Percentiles rank a stretch among this genome's conserved stretches.
Conservation (phyloP, 2,797 vertebrate genomes). For the Coluber constrictor region DNA sequence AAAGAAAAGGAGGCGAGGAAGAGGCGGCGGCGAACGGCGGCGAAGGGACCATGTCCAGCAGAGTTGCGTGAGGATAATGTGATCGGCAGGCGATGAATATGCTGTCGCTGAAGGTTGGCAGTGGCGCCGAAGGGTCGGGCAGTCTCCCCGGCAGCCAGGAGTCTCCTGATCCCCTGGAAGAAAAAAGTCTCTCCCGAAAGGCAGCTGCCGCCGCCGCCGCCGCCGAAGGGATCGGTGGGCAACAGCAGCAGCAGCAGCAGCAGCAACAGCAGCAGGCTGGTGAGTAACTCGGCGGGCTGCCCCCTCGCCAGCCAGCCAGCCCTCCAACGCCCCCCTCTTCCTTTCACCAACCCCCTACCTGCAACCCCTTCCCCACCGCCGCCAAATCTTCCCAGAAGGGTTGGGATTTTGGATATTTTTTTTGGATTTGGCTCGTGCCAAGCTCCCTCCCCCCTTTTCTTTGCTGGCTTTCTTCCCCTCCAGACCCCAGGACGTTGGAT, state of each 20-base stretch:
- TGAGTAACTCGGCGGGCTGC: not conserved
- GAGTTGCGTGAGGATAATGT: conserved; percentile 64
- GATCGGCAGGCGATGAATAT: conserved; percentile 70
- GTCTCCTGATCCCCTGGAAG: conserved; percentile 38
- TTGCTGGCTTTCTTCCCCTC: not conserved
- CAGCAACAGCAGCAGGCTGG: conserved; percentile 32
- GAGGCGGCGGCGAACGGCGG: conserved; percentile 32
- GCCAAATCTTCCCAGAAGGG: not conserved
- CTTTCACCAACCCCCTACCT: too few relatives aligned
- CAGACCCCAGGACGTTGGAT: conserved; percentile 15
- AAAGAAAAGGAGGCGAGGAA: not conserved
- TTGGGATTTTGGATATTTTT: not conserved
- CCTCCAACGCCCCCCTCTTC: not conserved
- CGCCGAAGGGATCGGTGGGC: conserved; percentile 42
- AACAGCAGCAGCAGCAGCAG: conserved; percentile 38
- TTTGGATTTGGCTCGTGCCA: not conserved
- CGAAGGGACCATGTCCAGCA: conserved; percentile 54
- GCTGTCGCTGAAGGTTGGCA: conserved; percentile 77
- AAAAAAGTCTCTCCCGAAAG: conserved; percentile 48
- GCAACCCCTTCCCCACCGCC: not conserved
- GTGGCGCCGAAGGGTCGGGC: conserved; percentile 75
- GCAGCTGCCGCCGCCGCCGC: not conserved
- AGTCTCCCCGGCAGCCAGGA: conserved; percentile 70
- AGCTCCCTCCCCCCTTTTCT: not conserved
- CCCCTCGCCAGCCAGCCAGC: not conserved